Evolutionary conservation across 2,888 invertebrate species (phyloP).

Genomic region (Slavum lentiscoides): DNA sequence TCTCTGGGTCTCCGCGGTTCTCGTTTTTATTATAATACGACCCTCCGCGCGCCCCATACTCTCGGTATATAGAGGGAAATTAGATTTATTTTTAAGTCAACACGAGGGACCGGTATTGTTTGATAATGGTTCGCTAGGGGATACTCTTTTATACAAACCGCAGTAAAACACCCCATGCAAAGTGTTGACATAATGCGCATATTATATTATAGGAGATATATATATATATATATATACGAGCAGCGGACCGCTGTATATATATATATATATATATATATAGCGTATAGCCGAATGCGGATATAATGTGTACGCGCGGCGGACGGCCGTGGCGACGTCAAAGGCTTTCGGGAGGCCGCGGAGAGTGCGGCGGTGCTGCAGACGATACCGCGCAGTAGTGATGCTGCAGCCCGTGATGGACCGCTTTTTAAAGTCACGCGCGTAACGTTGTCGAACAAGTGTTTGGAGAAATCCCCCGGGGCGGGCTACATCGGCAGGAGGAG

Average conservation of each 20-base stretch:
- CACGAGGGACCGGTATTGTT: constrained; percentile 53
- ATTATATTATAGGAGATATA: too few species aligned
- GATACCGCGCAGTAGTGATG: too few species aligned
- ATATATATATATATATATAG: too few species aligned
- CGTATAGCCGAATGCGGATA: not conserved
- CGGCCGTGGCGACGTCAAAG: not conserved
- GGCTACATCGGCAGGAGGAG: not conserved
- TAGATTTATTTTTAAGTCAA: constrained; percentile 54
- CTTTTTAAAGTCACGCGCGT: constrained; percentile 46
- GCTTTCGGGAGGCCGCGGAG: not conserved
- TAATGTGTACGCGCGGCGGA: not conserved
- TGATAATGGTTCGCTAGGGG: constrained; percentile 52
- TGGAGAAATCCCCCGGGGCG: constrained; percentile 37
- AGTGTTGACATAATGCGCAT: constrained; percentile 49
- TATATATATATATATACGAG: too few species aligned
- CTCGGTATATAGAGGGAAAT: constrained; percentile 28
- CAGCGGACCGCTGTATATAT: too few species aligned
- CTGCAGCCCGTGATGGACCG: constrained; percentile 29
- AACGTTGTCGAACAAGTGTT: constrained; percentile 52
- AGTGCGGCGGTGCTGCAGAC: not conserved
- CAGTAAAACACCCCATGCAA: constrained; percentile 51
- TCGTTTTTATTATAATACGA: constrained; percentile 28
- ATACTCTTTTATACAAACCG: constrained; percentile 50
- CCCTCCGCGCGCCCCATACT: not conserved
- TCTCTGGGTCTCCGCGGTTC: not conserved